Evolutionary conservation across 2,888 invertebrate genomes (phyloP), one percentile per base, ranked within the genome.

Genomic region (Cerastis leucographa): DNA sequence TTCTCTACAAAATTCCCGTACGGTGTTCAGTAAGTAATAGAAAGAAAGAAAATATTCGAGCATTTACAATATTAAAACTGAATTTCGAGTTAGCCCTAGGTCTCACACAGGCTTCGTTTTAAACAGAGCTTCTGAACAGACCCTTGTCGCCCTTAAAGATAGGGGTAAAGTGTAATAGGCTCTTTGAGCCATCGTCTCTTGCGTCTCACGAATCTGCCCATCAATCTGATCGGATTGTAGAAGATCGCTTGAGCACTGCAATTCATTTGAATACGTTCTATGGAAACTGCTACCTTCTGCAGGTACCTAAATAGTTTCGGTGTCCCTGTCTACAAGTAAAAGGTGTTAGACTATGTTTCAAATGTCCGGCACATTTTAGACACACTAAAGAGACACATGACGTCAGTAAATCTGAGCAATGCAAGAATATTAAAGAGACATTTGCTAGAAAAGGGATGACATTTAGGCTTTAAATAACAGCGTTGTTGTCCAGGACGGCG

Each of bases 121-220:
- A 46, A 77, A 14, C 56, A 17, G 25, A 12, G 9, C 78, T 77
- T 66, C 61, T 70, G 61, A 25, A 11, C 25, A 9, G 19, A 8
- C 11, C 19, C 2, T 54, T 35, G n/a, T 42, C 7, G 54, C 42
- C 35, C 2, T 14, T 76, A 46, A 83, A 70, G 22, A 65, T 29
- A 71, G 69, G 77, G 71, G 67, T 73, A 59, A 62, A 74, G 71
- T 75, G 80, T 86, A 82, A 84, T 78, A 78, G 75, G 64, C 54
- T 74, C 78, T 84, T 75, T 61, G 77, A 74, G 46, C 76, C 75
- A 65, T 78, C 74, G 73, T 77, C 75, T 79, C 68, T 49, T 35
- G 68, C 69, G 66, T 56, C 70, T 71, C 76, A 71, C 49, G 65
- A 83, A 74, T 77, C 80, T 76, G 42, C 76, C 71, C 46, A 79